These are phyloP conservation scores for Steinernema scapterisci DNA, from an alignment of 2,888 invertebrate species.

Conservation along the genomic window DNA sequence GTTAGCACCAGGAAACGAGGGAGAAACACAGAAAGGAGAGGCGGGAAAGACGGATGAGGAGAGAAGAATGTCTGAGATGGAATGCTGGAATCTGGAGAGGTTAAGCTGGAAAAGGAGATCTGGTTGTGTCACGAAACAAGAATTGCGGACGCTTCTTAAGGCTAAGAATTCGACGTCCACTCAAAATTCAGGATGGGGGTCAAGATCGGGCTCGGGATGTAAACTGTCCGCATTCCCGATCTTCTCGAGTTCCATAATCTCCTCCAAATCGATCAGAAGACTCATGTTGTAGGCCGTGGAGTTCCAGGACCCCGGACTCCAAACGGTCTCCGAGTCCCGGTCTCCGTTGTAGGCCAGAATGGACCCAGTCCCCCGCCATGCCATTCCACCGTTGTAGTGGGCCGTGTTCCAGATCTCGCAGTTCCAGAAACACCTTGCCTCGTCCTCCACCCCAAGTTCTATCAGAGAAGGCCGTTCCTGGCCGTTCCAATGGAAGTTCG, in stretches of 20 bases:
- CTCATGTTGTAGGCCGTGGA: conserved; percentile 18
- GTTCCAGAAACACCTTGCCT: conserved; percentile 46
- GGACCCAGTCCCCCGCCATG: conserved; percentile 45
- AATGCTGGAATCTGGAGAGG: not conserved
- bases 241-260: not conserved
- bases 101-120: not conserved
- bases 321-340: conserved; percentile 13
- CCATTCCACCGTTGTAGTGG: conserved; percentile 42
- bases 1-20: not conserved
- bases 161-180: no score
- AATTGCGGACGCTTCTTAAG: not conserved
- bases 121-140: not conserved
- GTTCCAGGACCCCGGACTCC: conserved; percentile 5
- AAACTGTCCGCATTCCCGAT: not conserved
- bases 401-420: conserved; percentile 47
- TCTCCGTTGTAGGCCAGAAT: conserved; percentile 39
- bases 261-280: not conserved
- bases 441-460: conserved; percentile 44
- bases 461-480: conserved; percentile 46
- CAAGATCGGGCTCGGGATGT: not conserved
- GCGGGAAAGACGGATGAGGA: not conserved
- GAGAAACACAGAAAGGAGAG: not conserved
- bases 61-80: not conserved
- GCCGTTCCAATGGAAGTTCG: conserved; percentile 50
- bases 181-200: not conserved